Evolutionary conservation across 2,797 vertebrate species (phyloP).

Genomic region (Phoebastria nigripes): DNA sequence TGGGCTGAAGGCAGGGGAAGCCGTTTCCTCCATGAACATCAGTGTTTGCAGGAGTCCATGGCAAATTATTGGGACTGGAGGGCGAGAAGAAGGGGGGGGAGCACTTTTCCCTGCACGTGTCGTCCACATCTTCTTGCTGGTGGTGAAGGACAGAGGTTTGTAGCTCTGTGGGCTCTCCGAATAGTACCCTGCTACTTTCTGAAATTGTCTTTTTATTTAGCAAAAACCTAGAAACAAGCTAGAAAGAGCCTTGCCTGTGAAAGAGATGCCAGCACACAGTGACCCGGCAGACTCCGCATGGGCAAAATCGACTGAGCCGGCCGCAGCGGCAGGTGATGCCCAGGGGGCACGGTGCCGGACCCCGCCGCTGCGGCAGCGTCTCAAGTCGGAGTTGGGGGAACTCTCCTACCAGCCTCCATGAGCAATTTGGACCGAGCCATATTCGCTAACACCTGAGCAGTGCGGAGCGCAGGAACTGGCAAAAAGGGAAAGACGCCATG

Average conservation of each 20-base stretch:
- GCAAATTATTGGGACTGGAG: neutral
- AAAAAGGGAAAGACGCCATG: neutral
- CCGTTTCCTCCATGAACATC: fast-evolving
- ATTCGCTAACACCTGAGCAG: fast-evolving
- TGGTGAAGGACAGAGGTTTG: neutral
- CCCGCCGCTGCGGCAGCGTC: fast-evolving
- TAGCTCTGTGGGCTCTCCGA: neutral
- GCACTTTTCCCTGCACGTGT: fast-evolving
- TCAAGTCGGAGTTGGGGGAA: fast-evolving
- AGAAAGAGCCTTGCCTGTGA: neutral
- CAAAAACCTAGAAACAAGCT: neutral
- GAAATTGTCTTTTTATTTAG: neutral
- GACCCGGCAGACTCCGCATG: fast-evolving
- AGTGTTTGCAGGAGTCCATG: fast-evolving
- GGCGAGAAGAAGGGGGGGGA: neutral
- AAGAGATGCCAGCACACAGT: fast-evolving
- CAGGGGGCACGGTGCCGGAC: fast-evolving
- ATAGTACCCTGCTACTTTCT: neutral
- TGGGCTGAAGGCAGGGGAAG: neutral
- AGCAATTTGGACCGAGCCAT: fast-evolving
- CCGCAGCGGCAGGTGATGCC: neutral
- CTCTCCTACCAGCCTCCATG: fast-evolving
- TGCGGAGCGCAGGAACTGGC: fast-evolving
- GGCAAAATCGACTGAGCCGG: fast-evolving
- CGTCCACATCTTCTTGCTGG: neutral